Evolutionary conservation across 2,888 invertebrate genomes (phyloP).

Genomic region (Leucoma salicis): DNA sequence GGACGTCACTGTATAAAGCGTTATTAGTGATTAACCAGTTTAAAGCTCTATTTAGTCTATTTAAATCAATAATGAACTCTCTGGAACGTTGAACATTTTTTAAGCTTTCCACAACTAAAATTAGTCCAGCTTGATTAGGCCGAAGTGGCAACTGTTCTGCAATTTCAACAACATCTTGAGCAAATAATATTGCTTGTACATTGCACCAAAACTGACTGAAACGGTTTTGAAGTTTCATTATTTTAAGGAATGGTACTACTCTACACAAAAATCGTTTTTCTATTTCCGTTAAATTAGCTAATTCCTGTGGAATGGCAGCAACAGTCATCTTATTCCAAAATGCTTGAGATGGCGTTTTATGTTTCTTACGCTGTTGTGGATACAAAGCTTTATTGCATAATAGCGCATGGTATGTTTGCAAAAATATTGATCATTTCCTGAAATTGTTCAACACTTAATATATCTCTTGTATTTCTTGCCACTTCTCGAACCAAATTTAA

Average conservation of each 20-base stretch:
- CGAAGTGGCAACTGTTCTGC: constrained; percentile 24
- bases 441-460: too few relatives aligned
- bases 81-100: constrained; percentile 15
- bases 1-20: background rate
- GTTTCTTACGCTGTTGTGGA: constrained; percentile 19
- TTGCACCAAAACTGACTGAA: constrained; percentile 36
- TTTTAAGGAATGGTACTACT: constrained; percentile 30
- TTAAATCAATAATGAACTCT: constrained; percentile 23
- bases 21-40: background rate
- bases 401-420: constrained; percentile 9
- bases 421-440: constrained; percentile 13
- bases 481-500: too few relatives aligned
- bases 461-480: too few relatives aligned
- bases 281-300: constrained; percentile 14
- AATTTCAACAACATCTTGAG: constrained; percentile 17
- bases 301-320: constrained; percentile 17
- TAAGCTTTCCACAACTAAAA: constrained; percentile 21
- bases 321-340: constrained; percentile 28
- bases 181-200: constrained; percentile 31
- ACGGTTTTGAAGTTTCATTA: constrained; percentile 27
- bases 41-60: background rate
- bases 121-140: constrained; percentile 15
- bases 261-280: constrained; percentile 18
- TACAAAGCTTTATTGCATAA: constrained; percentile 11
- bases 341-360: constrained; percentile 20